phyloP scores from a whole-genome alignment of 1,140 invertebrate species.

The Propsilocerus akamusi region DNA sequence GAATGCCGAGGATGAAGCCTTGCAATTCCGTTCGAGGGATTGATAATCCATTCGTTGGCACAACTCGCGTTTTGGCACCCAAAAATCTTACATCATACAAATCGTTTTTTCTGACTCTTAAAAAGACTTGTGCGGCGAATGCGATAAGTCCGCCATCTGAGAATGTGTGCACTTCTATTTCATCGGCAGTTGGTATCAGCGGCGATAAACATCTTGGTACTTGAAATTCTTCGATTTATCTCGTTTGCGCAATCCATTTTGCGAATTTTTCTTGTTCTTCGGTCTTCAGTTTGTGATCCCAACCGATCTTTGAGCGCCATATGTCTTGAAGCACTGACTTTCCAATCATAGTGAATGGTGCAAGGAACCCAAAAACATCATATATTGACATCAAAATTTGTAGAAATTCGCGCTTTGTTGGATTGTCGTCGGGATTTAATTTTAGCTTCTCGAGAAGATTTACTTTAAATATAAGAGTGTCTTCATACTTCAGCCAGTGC shows the following conservation, averaged over 20 bases:
- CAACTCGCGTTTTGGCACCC: too few species aligned
- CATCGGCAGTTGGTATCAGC: too few species aligned
- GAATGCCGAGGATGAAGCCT: slow-evolving; percentile 15
- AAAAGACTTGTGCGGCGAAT: too few species aligned
- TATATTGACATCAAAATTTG: neutral
- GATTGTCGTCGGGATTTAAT: neutral
- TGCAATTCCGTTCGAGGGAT: slow-evolving; percentile 21
- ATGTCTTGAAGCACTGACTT: neutral
- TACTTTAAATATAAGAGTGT: neutral
- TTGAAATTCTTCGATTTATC: neutral
- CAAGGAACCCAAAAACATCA: neutral
- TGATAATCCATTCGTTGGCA: slow-evolving; percentile 13
- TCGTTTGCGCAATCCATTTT: neutral
- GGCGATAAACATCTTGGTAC: neutral
- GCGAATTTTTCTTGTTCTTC: neutral
- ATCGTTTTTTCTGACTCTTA: too few species aligned
- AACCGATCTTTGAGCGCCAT: neutral
- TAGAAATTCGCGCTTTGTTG: neutral
- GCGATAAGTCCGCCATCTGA: too few species aligned
- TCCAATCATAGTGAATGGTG: neutral
- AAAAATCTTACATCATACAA: too few species aligned
- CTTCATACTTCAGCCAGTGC: neutral
- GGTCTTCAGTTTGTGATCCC: neutral
- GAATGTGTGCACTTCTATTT: too few species aligned
- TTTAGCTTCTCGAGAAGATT: neutral